These are phyloP conservation scores for Tetropium fuscum DNA, from an alignment of 2,888 invertebrate species.

Conservation along the genomic window DNA sequence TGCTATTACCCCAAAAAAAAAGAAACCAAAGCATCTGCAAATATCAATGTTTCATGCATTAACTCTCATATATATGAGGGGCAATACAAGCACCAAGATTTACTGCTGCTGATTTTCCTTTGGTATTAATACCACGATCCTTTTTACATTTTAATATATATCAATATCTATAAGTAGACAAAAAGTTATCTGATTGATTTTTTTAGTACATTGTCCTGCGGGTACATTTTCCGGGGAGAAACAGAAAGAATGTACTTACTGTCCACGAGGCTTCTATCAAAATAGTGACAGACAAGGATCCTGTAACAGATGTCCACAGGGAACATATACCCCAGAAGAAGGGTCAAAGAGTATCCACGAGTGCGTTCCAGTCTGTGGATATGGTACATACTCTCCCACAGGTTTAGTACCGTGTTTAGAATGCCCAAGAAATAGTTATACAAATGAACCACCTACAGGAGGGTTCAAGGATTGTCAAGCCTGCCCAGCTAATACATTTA, in stretches of 20 bases:
- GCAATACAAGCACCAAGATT: too few relatives aligned
- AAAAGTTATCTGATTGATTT: constrained; percentile 4
- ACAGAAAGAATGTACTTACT: constrained; percentile 91
- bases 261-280: constrained; percentile 94
- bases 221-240: constrained; percentile 94
- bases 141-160: too few relatives aligned
- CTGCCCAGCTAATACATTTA: constrained; percentile 90
- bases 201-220: constrained; percentile 92
- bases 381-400: constrained; percentile 95
- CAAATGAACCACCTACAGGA: constrained; percentile 87
- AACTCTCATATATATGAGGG: too few relatives aligned
- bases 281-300: constrained; percentile 91
- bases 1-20: too few relatives aligned
- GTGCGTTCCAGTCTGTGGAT: constrained; percentile 95
- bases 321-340: constrained; percentile 92
- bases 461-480: constrained; percentile 95
- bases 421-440: constrained; percentile 93
- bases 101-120: too few relatives aligned
- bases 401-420: constrained; percentile 94
- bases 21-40: too few relatives aligned
- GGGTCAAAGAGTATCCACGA: constrained; percentile 88
- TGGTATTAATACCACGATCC: too few relatives aligned
- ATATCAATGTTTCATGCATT: too few relatives aligned
- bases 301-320: constrained; percentile 91
- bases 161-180: too few relatives aligned